A percentile compares a stretch with the other conserved stretches of the same genome.
Evolutionary conservation across 2,888 invertebrate genomes (phyloP).

Genomic region (Lepidonotus clava): DNA sequence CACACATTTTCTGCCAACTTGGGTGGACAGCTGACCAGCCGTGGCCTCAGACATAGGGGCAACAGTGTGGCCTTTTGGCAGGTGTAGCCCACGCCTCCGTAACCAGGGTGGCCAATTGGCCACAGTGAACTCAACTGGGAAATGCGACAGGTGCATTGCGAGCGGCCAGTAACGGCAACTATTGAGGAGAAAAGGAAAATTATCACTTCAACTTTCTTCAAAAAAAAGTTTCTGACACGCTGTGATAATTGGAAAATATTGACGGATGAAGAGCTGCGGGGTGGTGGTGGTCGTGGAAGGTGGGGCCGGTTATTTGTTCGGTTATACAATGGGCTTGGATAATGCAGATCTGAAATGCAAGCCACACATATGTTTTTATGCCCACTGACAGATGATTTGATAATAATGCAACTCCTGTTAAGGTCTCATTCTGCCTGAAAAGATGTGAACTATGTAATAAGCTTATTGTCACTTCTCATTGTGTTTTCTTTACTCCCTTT

Average conservation of each 20-base stretch:
- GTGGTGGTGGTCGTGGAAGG: not conserved
- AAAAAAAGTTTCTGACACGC: not conserved
- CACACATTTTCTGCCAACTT: not conserved
- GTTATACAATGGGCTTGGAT: too few relatives aligned
- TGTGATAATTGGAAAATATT: not conserved
- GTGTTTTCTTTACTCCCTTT: too few relatives aligned
- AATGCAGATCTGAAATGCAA: too few relatives aligned
- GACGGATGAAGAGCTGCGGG: not conserved
- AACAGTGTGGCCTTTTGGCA: conserved; percentile 22
- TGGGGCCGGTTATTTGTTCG: too few relatives aligned
- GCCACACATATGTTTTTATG: too few relatives aligned
- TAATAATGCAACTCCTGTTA: too few relatives aligned
- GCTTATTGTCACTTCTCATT: too few relatives aligned
- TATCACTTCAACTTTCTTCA: conserved; percentile 23
- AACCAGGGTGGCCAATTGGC: not conserved
- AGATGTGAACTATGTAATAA: too few relatives aligned
- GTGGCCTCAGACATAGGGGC: not conserved
- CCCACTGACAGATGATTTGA: too few relatives aligned
- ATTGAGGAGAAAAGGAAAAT: conserved; percentile 21
- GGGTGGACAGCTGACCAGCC: not conserved
- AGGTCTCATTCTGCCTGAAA: too few relatives aligned
- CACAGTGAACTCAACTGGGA: conserved; percentile 15
- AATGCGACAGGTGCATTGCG: conserved; percentile 20
- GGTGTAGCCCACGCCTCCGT: conserved; percentile 17
- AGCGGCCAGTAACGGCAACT: conserved; percentile 25